Percentiles rank a stretch among this genome's conserved stretches.
These are phyloP conservation scores for Bufotes viridis DNA, from an alignment of 2,797 vertebrate species.

Conservation along the genomic window DNA sequence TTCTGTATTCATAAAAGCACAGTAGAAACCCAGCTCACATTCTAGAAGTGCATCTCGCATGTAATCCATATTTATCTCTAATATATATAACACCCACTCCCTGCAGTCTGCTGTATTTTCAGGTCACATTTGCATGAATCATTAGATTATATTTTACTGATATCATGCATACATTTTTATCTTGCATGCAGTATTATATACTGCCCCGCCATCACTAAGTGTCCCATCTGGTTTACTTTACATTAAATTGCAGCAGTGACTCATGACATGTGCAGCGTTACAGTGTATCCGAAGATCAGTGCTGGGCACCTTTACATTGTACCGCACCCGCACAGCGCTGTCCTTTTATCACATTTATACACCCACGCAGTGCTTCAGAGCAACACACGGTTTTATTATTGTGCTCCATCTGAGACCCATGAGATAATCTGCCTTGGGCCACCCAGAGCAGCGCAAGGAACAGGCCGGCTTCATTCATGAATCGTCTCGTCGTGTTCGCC, in stretches of 20 bases:
- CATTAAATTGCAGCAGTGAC: too few relatives aligned
- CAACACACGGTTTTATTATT: constrained; percentile 21
- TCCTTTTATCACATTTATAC: constrained; percentile 31
- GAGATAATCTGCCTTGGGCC: constrained; percentile 36
- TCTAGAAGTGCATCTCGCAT: not conserved
- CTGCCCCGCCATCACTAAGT: not conserved
- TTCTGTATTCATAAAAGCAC: too few relatives aligned
- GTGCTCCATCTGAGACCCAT: constrained; percentile 18
- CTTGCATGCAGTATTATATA: not conserved
- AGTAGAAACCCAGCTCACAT: too few relatives aligned
- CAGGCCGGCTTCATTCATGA: constrained; percentile 45
- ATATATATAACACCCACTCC: not conserved
- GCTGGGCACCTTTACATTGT: not conserved
- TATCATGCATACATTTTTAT: not conserved
- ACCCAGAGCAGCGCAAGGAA: not conserved
- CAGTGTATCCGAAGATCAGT: too few relatives aligned
- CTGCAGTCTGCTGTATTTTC: not conserved
- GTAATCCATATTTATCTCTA: not conserved
- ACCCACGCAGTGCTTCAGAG: constrained; percentile 48
- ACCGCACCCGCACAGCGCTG: not conserved
- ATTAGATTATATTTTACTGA: not conserved
- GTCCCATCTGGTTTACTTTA: not conserved
- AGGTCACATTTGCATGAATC: not conserved
- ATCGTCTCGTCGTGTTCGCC: not conserved
- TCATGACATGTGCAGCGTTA: too few relatives aligned